These are phyloP conservation scores for Elaeidobius kamerunicus DNA, from an alignment of 2,888 invertebrate genomes.

Conservation along the genomic window DNA sequence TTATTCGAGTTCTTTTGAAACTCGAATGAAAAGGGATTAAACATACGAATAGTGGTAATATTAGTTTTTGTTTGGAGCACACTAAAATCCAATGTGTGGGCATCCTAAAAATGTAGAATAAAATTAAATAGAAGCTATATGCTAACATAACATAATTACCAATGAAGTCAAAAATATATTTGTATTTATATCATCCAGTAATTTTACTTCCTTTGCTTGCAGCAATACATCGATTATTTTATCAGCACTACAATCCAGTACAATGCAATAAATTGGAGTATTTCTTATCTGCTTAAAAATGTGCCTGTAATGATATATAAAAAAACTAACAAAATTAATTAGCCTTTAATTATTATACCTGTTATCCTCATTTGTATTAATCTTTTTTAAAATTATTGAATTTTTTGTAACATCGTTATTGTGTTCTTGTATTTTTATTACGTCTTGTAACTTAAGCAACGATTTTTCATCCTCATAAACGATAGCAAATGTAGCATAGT, in stretches of 20 bases:
- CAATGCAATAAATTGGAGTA: constrained; percentile 67
- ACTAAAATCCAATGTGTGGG: constrained; percentile 61
- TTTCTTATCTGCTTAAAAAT: constrained; percentile 72
- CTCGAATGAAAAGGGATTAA: constrained; percentile 47
- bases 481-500: constrained; percentile 75
- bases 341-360: constrained; percentile 27
- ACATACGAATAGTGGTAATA: constrained; percentile 66
- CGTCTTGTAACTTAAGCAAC: constrained; percentile 72
- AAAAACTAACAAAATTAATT: background rate
- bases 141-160: constrained; percentile 50
- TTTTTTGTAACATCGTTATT: constrained; percentile 33
- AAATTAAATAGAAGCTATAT: background rate
- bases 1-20: constrained; percentile 5
- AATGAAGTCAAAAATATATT: constrained; percentile 61
- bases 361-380: constrained; percentile 38
- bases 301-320: constrained; percentile 49
- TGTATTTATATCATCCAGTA: constrained; percentile 70
- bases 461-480: constrained; percentile 79
- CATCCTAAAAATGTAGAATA: constrained; percentile 49
- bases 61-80: constrained; percentile 63
- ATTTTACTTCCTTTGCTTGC: constrained; percentile 77
- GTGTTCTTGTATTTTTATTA: constrained; percentile 57
- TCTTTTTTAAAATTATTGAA: constrained; percentile 36
- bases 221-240: constrained; percentile 55
- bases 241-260: constrained; percentile 71